Percentiles rank a stretch among this genome's conserved stretches.
Conservation (phyloP, 2,888 invertebrate species). For the Chrysodeixis includens region DNA sequence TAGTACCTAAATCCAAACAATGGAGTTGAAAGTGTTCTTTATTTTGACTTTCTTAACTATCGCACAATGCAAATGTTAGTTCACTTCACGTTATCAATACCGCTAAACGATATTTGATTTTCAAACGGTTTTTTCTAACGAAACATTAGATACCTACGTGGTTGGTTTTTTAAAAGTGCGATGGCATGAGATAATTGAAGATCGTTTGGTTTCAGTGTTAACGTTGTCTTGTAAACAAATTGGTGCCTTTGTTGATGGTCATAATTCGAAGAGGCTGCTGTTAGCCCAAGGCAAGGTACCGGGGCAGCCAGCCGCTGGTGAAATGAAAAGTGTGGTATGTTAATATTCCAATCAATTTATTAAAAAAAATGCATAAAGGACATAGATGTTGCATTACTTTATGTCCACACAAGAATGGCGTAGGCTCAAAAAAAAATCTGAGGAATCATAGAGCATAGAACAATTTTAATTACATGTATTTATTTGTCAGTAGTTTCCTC, state of each 20-base stretch:
- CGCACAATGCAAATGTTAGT: constrained; percentile 67
- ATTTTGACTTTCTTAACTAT: constrained; percentile 62
- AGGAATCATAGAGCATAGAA: too few relatives aligned
- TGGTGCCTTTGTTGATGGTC: constrained; percentile 64
- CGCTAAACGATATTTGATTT: constrained; percentile 20
- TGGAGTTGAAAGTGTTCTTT: constrained; percentile 66
- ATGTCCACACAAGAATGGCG: too few relatives aligned
- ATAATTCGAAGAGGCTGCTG: constrained; percentile 63
- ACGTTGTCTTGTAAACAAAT: constrained; percentile 60
- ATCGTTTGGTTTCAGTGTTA: constrained; percentile 59
- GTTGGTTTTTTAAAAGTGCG: neutral
- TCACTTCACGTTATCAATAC: constrained; percentile 31
- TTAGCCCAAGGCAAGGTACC: constrained; percentile 60
- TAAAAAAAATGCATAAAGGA: too few relatives aligned
- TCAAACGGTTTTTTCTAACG: neutral
- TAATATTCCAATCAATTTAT: neutral
- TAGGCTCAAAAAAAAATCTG: too few relatives aligned
- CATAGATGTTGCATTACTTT: too few relatives aligned
- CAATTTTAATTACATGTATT: too few relatives aligned
- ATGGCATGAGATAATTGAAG: constrained; percentile 9
- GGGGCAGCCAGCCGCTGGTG: constrained; percentile 65
- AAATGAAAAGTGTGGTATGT: constrained; percentile 69
- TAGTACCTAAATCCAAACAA: constrained; percentile 59
- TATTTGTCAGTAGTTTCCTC: too few relatives aligned
- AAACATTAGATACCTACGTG: neutral